Percentiles rank a stretch among this genome's conserved stretches.
Conservation (phyloP, 1,140 invertebrate species). For the Oreohelix idahoensis region DNA sequence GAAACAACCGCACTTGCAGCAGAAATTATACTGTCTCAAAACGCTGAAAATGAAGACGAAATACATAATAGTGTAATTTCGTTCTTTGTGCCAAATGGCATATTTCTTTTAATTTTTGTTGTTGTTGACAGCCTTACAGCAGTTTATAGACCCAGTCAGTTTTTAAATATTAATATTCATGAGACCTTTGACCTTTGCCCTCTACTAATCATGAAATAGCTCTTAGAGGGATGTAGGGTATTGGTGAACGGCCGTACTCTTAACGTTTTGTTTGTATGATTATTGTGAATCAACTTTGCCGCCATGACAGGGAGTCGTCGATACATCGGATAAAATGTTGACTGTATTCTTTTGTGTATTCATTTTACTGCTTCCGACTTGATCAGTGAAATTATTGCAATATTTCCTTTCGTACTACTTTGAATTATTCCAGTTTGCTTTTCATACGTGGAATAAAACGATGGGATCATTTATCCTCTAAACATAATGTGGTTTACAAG, state of each 20-base stretch:
- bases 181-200: not conserved
- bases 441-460: not conserved
- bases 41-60: no score
- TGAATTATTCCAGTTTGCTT: not conserved
- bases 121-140: no score
- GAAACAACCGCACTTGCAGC: no score
- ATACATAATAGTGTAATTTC: no score
- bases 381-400: not conserved
- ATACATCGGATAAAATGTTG: slow-evolving; percentile 14
- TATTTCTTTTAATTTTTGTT: no score
- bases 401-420: not conserved
- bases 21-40: no score
- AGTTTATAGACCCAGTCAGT: no score
- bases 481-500: slow-evolving; percentile 37
- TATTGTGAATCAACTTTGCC: slow-evolving; percentile 40
- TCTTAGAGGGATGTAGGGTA: slow-evolving; percentile 16
- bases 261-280: slow-evolving; percentile 28
- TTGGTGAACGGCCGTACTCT: not conserved
- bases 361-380: slow-evolving; percentile 28
- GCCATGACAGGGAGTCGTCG: slow-evolving; percentile 23
- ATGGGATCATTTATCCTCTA: not conserved
- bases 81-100: no score
- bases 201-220: slow-evolving; percentile 25
- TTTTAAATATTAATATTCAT: no score
- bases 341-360: not conserved